phyloP scores from a whole-genome alignment of 2,113 vertebrate species.

The Zosterops borbonicus region DNA sequence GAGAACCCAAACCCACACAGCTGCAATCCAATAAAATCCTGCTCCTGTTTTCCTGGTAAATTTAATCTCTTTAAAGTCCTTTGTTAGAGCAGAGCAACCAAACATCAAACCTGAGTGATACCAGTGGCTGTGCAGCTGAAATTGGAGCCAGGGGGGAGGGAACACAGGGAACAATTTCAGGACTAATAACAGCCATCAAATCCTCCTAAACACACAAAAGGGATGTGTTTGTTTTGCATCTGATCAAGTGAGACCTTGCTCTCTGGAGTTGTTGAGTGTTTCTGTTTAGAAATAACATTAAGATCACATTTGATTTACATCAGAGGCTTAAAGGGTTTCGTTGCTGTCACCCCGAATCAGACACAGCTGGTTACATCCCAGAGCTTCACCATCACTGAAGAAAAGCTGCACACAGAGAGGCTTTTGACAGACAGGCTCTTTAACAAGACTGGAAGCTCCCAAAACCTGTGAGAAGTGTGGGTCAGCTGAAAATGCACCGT shows the following conservation, averaged over 20 bases:
- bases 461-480: constrained; percentile 10
- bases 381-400: background rate
- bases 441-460: constrained; percentile 57
- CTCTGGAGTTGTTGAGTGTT: background rate
- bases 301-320: constrained; percentile 57
- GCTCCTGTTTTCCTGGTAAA: background rate
- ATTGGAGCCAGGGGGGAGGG: background rate
- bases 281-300: constrained; percentile 44
- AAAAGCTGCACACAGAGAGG: background rate
- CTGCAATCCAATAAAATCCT: background rate
- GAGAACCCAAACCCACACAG: background rate
- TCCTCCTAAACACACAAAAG: background rate
- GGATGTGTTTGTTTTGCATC: background rate
- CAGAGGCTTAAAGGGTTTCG: constrained; percentile 38
- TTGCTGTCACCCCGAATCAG: constrained; percentile 53
- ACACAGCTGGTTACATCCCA: constrained; percentile 49
- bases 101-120: background rate
- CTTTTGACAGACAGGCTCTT: constrained; percentile 54
- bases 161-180: background rate
- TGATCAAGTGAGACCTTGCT: background rate
- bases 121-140: background rate
- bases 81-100: background rate
- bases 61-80: background rate
- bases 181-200: background rate
- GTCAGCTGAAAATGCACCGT: constrained; percentile 26